Percentiles rank a stretch among this genome's conserved stretches.
phyloP scores from a whole-genome alignment of 1,140 invertebrate genomes.

The Drosophila bocki region DNA sequence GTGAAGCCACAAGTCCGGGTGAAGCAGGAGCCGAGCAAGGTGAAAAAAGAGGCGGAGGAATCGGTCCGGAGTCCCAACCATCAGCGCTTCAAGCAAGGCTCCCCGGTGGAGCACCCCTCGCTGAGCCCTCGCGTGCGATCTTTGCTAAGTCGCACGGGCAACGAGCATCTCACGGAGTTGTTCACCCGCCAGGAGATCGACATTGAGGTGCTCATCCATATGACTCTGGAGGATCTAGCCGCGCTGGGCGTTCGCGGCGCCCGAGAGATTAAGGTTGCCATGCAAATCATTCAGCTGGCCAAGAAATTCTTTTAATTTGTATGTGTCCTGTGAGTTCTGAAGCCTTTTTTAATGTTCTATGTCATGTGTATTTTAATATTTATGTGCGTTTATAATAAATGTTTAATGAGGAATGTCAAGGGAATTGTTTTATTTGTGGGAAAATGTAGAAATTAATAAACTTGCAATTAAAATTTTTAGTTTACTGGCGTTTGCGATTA shows the following conservation, averaged over 20 bases:
- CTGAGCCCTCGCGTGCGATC: constrained; percentile 61
- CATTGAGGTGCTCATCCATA: constrained; percentile 55
- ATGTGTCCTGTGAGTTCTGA: background rate
- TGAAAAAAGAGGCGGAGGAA: background rate
- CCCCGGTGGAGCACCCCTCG: constrained; percentile 56
- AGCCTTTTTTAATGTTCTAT: constrained; percentile 19
- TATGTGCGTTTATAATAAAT: constrained; percentile 30
- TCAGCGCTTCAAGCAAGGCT: constrained; percentile 48
- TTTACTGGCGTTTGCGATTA: background rate
- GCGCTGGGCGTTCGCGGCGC: constrained; percentile 57
- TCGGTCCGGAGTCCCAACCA: background rate
- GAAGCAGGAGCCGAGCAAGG: background rate
- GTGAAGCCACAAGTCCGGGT: constrained; percentile 6
- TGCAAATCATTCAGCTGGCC: constrained; percentile 59
- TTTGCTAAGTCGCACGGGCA: constrained; percentile 56
- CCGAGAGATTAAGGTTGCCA: constrained; percentile 50
- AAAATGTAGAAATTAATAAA: background rate
- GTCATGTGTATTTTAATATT: constrained; percentile 14
- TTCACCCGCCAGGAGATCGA: constrained; percentile 70
- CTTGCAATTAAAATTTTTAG: background rate
- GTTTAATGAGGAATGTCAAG: background rate
- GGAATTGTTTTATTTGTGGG: background rate
- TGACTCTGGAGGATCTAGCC: constrained; percentile 67
- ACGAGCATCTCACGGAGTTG: constrained; percentile 55
- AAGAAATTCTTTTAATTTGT: constrained; percentile 51